phyloP scores from a whole-genome alignment of 2,113 vertebrate species.

The Morphnarchus princeps region DNA sequence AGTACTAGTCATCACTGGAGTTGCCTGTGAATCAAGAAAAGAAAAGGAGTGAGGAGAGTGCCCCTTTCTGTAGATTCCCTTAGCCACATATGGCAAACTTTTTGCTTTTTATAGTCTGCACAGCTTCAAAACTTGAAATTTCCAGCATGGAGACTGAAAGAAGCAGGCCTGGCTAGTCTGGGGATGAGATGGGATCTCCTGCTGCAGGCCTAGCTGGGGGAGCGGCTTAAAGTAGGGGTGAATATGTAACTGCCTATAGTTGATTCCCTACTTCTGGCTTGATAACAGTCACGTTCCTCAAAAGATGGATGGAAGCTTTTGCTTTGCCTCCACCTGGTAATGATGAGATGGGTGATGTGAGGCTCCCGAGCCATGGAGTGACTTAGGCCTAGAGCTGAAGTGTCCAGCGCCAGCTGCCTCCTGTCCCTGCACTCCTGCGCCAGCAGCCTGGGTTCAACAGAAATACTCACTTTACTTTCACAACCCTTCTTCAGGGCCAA shows the following conservation, averaged over 20 bases:
- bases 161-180: neutral
- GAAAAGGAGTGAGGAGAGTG: neutral
- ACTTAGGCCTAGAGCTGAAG: neutral
- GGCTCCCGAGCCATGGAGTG: neutral
- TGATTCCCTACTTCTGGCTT: neutral
- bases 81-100: neutral
- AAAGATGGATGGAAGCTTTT: neutral
- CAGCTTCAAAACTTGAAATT: neutral
- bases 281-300: neutral
- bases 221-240: neutral
- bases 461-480: neutral
- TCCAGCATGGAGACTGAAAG: neutral
- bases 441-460: neutral
- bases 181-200: neutral
- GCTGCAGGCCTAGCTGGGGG: too few species aligned
- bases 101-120: neutral
- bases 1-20: neutral
- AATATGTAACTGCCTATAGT: neutral
- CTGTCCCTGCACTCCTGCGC: fast-evolving
- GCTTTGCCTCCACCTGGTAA: neutral
- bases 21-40: neutral
- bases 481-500: neutral
- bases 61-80: neutral
- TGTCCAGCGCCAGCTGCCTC: neutral
- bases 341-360: neutral